Percentiles rank a stretch among this genome's conserved stretches.
Evolutionary conservation across 2,797 vertebrate species (phyloP).

Genomic region (Gephyroberyx darwinii): DNA sequence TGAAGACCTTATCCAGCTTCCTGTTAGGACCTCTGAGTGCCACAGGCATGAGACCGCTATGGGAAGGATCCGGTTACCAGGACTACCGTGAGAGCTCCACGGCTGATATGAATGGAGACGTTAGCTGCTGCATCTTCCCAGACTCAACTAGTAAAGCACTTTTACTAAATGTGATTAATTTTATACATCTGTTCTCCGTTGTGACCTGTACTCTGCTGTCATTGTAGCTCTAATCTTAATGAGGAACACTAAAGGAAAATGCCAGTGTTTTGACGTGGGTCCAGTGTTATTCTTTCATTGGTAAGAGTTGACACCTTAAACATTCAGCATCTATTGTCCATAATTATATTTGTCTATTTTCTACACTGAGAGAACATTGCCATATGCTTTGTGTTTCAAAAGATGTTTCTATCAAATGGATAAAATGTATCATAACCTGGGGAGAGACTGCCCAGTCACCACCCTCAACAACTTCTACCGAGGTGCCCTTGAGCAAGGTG

Average conservation of each 20-base stretch:
- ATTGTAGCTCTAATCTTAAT: slow-evolving; percentile 19
- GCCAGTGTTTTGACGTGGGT: slow-evolving; percentile 41
- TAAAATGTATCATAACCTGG: background rate
- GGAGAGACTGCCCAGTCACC: slow-evolving; percentile 1
- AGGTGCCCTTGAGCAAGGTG: background rate
- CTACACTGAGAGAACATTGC: slow-evolving; percentile 30
- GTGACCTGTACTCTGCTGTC: slow-evolving; percentile 14
- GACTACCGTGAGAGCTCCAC: slow-evolving; percentile 10
- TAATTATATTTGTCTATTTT: slow-evolving; percentile 26
- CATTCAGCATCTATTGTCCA: slow-evolving; percentile 18
- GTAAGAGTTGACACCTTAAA: slow-evolving; percentile 6
- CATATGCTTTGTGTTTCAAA: slow-evolving; percentile 32
- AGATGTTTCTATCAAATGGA: slow-evolving; percentile 22
- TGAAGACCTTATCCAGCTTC: background rate
- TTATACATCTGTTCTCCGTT: slow-evolving; percentile 34
- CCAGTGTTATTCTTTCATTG: slow-evolving; percentile 26
- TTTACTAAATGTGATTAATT: slow-evolving; percentile 49
- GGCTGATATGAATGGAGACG: slow-evolving; percentile 1
- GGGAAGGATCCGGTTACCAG: slow-evolving; percentile 24
- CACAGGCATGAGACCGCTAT: slow-evolving; percentile 1
- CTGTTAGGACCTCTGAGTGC: slow-evolving; percentile 17
- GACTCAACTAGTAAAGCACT: slow-evolving; percentile 56
- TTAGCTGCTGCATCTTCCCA: slow-evolving; percentile 6
- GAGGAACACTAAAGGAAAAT: slow-evolving; percentile 28
- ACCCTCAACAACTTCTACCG: background rate